Base-by-base conservation (phyloP, 1,140 invertebrate genomes). In the Palaemon carinicauda region DNA sequence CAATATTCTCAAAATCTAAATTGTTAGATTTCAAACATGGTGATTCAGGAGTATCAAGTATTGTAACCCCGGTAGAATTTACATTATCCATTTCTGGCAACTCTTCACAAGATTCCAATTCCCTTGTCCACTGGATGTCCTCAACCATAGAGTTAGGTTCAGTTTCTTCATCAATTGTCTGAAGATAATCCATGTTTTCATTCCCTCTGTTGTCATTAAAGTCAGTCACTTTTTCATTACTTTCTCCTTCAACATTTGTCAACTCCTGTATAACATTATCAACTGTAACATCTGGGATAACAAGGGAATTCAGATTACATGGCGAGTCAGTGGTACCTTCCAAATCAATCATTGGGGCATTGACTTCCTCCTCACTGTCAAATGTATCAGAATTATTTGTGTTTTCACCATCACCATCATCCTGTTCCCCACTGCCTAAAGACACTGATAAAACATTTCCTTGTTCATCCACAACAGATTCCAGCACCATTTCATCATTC, bases 141-240 rank as follows among this genome's bases (percentile, higher is more conserved):
- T 85, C 83, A 1, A 31, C 56, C 15, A 85, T 24, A 3, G 83
- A 85, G 60, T 27, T 85, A 4, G 83, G 83, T 10, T 85, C 83
- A 31, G 83, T 85, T 79, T 79, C 83, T n/a, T 85, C 83, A 21
- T 85, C 75, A 50, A 85, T 85, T 19, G 83, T 85, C 4, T 85
- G 83, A 41, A 85, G 56, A 33, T 79, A 85, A 50, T 85, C 74
- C 82, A 84, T 84, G 41, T 56, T 21, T 51, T 3, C 21, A 19
- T 53, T 14, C n/a, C 14, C 50, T 21, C 51, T 24, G 31, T 51
- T 3, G 2, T 53, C 51, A 54, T 60, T 50, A 21, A n/a, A n/a
- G 27, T 29, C 15, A 17, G n/a, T 51, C n/a, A 21, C 33, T 7
- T 5, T 24, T 33, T 24, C 15, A 24, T 27, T 53, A 53, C 19